These are phyloP conservation scores for Mixornis gularis DNA, from an alignment of 2,113 vertebrate genomes.

Conservation along the genomic window DNA sequence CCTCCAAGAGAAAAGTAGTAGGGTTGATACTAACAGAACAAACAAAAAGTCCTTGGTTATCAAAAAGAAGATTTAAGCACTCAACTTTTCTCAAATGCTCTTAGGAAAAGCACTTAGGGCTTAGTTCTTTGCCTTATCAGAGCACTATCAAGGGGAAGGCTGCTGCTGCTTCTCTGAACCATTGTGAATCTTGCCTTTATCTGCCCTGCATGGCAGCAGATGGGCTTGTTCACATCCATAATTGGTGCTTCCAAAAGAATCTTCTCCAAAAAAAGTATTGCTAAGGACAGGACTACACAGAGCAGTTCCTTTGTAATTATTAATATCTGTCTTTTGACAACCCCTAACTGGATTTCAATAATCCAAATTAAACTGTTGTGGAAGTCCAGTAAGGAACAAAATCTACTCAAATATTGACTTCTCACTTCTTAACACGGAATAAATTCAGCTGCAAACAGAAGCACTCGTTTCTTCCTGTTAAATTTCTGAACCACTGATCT, in stretches of 20 bases:
- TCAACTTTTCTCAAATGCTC: not conserved
- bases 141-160: not conserved
- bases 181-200: not conserved
- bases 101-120: not conserved
- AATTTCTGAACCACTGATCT: not conserved
- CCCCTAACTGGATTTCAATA: not conserved
- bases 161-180: not conserved
- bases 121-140: not conserved
- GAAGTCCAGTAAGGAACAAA: not conserved
- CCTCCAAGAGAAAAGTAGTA: not conserved
- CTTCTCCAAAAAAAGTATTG: not conserved
- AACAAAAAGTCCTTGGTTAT: not conserved
- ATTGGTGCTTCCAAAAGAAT: not conserved
- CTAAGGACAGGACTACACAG: not conserved
- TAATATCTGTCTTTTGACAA: not conserved
- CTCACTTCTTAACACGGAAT: not conserved
- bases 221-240: not conserved
- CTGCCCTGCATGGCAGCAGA: not conserved
- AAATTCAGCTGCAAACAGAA: not conserved
- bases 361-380: not conserved
- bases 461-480: not conserved
- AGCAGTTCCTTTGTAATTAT: not conserved
- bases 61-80: not conserved
- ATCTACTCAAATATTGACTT: not conserved
- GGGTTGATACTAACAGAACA: not conserved